Conservation (phyloP, 2,888 invertebrate genomes). For the Anthrax anthrax region DNA sequence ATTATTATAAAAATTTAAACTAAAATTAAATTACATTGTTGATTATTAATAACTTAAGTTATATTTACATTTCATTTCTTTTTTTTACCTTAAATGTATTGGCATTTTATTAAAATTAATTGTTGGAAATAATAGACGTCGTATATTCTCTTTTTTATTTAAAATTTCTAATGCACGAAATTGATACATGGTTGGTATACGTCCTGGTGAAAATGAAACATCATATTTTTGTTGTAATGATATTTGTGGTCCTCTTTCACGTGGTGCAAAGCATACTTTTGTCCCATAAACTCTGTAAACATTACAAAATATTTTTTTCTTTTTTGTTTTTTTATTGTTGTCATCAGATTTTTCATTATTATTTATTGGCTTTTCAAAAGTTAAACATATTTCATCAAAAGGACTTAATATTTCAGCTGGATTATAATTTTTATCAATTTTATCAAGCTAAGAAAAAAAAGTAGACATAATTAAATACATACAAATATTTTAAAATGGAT, state of each 20-base stretch:
- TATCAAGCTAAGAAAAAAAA: too few relatives aligned
- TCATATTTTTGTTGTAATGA: slow-evolving; percentile 8
- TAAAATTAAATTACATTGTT: slow-evolving; percentile 6
- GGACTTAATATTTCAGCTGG: neutral
- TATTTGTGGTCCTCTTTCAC: neutral
- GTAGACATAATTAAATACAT: too few relatives aligned
- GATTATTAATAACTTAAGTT: too few relatives aligned
- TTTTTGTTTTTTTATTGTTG: neutral
- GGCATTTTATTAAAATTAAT: neutral
- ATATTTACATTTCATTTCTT: neutral
- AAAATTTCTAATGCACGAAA: slow-evolving; percentile 22
- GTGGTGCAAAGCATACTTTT: neutral
- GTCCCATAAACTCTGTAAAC: neutral
- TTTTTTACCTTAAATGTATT: slow-evolving; percentile 1
- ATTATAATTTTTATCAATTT: neutral
- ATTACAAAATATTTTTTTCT: neutral
- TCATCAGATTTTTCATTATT: neutral
- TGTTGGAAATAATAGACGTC: slow-evolving; percentile 5
- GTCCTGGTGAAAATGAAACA: slow-evolving; percentile 21
- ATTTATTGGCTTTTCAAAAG: neutral
- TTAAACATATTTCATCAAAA: neutral
- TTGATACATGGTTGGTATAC: slow-evolving; percentile 22
- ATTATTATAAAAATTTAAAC: slow-evolving; percentile 19
- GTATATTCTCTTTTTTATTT: slow-evolving; percentile 1
- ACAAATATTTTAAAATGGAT: neutral